phyloP scores from a whole-genome alignment of 2,888 invertebrate species.

The Chirona hameri region DNA sequence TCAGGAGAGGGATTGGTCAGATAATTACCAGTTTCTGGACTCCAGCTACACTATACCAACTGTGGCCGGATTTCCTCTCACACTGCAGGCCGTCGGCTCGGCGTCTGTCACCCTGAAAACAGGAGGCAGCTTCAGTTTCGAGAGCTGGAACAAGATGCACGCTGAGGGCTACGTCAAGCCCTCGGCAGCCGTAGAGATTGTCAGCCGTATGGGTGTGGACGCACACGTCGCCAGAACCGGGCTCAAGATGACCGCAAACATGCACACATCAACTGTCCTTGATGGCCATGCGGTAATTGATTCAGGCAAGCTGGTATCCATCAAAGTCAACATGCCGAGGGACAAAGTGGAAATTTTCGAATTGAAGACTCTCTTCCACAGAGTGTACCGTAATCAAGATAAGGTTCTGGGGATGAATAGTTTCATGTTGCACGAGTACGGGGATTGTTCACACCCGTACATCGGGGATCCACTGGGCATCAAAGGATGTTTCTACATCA shows the following conservation, averaged over 20 bases:
- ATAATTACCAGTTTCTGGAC: slow-evolving; percentile 80
- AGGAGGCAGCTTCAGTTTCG: slow-evolving; percentile 64
- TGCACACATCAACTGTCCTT: slow-evolving; percentile 79
- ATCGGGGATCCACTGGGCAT: background rate
- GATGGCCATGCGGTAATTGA: slow-evolving; percentile 68
- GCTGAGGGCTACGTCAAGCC: slow-evolving; percentile 78
- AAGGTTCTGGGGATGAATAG: background rate
- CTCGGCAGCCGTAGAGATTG: slow-evolving; percentile 78
- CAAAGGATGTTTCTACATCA: background rate
- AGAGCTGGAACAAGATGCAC: slow-evolving; percentile 61
- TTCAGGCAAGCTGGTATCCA: slow-evolving; percentile 62
- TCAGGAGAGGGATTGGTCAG: slow-evolving; percentile 74
- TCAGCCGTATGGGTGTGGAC: slow-evolving; percentile 79
- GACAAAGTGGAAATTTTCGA: slow-evolving; percentile 81
- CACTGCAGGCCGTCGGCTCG: slow-evolving; percentile 78
- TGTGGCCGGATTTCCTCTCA: slow-evolving; percentile 76
- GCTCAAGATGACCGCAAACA: slow-evolving; percentile 71
- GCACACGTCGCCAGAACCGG: slow-evolving; percentile 76
- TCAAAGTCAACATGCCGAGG: slow-evolving; percentile 75
- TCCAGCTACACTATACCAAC: slow-evolving; percentile 82
- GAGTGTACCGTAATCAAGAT: slow-evolving; percentile 52
- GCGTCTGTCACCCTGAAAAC: slow-evolving; percentile 78
- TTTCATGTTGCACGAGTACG: background rate
- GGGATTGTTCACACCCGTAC: background rate
- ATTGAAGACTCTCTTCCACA: slow-evolving; percentile 49